Evolutionary conservation across 1,140 invertebrate species (phyloP), one percentile per base, ranked within the genome.

Genomic region (Mylabris phalerata): DNA sequence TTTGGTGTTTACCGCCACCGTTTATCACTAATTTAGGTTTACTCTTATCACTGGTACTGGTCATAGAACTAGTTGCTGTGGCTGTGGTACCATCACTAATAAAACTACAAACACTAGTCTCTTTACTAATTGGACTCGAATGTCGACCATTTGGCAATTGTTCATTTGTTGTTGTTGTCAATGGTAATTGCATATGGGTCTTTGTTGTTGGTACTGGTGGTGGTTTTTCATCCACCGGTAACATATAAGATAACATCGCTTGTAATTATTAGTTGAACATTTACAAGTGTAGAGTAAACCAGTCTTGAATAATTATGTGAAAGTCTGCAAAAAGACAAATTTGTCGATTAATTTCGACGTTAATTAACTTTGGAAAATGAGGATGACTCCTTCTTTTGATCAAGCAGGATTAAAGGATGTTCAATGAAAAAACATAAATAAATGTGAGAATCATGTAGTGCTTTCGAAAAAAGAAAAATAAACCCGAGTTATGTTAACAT

Each of bases 241-340:
- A 75, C 79, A 84, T 83, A 68, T 84, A 84, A 39, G 82, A 84
- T 71, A 84, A 73, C 82, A 84, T 84, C 32, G 19, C 19, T 50
- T 68, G 42, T 52, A 52, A 52, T 44, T 9, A 50, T n/a, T 44
- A 24, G 27, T 27, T 44, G 42, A 5, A 44, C 40, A 43, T 43
- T 50, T 9, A 4, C 4, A 11, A 13, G 25, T 10, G 45, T 26
- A 42, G 10, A 43, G 45, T n/a, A 3, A 52, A 41, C 50, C 2
- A 50, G 38, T 50, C 50, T 6, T 27, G 10, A 38, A 7, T 19
- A 19, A 19, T 19, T 19, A 19, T 32, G 32, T 32, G 32, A 32
- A 32, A 32, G 32, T 32, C 32, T 32, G 32, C 32, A n/a, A 27
- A 43, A 25, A 52, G 26, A 52, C 9, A 13, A 25, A 25, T 49